Conservation (phyloP, 2,113 vertebrate species). For the Tor tambroides region DNA sequence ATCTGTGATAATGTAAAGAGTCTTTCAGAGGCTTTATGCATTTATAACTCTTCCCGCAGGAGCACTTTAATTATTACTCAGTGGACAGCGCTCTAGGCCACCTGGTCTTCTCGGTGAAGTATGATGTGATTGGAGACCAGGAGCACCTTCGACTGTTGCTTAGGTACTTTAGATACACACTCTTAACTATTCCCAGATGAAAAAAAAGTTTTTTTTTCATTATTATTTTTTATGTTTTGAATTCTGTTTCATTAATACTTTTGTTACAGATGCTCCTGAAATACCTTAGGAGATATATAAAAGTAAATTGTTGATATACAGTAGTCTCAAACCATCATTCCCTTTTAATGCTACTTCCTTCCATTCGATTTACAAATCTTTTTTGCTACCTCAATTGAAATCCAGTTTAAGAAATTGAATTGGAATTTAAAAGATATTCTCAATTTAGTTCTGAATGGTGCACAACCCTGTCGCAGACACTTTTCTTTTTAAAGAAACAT, state of each 20-base stretch:
- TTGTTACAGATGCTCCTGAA: background rate
- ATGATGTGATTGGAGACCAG: slow-evolving; percentile 94
- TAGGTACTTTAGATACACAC: slow-evolving; percentile 74
- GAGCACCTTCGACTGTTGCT: slow-evolving; percentile 93
- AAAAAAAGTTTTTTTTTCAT: no score
- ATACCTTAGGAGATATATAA: background rate
- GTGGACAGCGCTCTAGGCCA: slow-evolving; percentile 88
- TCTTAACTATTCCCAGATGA: background rate
- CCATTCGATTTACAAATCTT: background rate
- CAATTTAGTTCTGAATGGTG: background rate
- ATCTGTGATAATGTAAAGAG: background rate
- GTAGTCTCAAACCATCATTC: background rate
- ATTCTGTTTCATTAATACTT: background rate
- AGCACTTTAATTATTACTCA: slow-evolving; percentile 99
- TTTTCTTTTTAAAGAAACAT: slow-evolving; percentile 1
- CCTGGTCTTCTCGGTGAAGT: slow-evolving; percentile 95
- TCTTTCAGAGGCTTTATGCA: background rate
- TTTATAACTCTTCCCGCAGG: slow-evolving; percentile 71
- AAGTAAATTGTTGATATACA: background rate
- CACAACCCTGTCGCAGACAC: background rate
- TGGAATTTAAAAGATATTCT: background rate
- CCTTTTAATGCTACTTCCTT: background rate
- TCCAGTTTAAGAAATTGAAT: background rate
- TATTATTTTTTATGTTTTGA: background rate
- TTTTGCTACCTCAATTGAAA: background rate